Conservation (phyloP, 2,888 invertebrate species). For the Drosophila pseudotalamancana region DNA sequence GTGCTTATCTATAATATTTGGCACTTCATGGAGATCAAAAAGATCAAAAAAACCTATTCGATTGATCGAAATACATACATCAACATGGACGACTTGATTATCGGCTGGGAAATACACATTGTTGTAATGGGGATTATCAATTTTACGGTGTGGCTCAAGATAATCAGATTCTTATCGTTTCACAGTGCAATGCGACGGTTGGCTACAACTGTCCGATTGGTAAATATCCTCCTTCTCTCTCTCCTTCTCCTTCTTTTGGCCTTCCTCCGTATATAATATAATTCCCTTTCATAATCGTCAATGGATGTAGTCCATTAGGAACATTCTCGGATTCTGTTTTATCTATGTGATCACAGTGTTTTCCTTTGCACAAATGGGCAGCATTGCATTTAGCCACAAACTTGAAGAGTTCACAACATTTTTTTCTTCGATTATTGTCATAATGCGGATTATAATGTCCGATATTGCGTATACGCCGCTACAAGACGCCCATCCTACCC, state of each 20-base stretch:
- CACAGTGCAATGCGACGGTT: slow-evolving; percentile 17
- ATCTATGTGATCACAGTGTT: neutral
- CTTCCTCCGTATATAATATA: too few relatives aligned
- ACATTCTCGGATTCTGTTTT: slow-evolving; percentile 1
- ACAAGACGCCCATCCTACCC: neutral
- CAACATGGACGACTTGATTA: neutral
- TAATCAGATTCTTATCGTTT: slow-evolving; percentile 20
- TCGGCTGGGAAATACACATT: slow-evolving; percentile 10
- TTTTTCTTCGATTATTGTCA: neutral
- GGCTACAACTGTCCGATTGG: neutral
- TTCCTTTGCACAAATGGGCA: slow-evolving; percentile 18
- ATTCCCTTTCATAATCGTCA: neutral
- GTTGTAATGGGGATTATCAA: neutral
- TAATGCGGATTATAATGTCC: slow-evolving; percentile 11
- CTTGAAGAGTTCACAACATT: neutral
- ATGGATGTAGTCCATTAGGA: slow-evolving; percentile 18
- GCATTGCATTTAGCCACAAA: neutral
- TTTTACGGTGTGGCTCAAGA: slow-evolving; percentile 12
- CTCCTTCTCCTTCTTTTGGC: too few relatives aligned
- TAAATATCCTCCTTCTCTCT: neutral
- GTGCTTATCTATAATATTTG: slow-evolving; percentile 14
- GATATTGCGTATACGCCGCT: slow-evolving; percentile 13
- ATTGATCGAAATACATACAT: neutral
- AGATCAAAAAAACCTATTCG: neutral
- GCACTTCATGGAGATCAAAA: neutral